phyloP scores from a whole-genome alignment of 35 echinoderm and acorn worm genomes.

The Stichopus chloronotus region DNA sequence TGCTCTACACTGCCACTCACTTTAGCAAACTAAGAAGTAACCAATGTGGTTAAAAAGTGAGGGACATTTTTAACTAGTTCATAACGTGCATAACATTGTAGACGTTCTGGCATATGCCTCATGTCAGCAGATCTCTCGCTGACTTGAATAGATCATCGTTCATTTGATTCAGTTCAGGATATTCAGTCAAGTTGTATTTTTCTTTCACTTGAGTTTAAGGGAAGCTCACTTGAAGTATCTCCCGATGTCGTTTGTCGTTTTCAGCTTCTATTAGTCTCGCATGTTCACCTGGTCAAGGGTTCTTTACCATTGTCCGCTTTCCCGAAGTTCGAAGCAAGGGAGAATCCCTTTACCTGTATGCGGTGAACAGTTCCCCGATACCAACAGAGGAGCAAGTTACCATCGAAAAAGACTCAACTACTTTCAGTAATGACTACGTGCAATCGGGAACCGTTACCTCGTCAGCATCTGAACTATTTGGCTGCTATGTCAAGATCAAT shows the following conservation, averaged over 20 bases:
- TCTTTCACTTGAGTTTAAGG: too few relatives aligned
- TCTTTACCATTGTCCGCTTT: background rate
- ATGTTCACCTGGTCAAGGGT: background rate
- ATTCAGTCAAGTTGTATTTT: too few relatives aligned
- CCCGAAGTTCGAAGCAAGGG: background rate
- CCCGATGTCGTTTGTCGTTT: background rate
- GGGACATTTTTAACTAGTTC: too few relatives aligned
- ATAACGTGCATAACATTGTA: too few relatives aligned
- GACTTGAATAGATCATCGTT: too few relatives aligned
- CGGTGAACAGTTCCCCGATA: background rate
- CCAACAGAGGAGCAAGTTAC: background rate
- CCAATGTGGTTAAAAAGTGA: too few relatives aligned
- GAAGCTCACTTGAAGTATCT: too few relatives aligned
- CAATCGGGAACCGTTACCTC: background rate
- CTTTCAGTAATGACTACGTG: background rate
- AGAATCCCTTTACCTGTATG: background rate
- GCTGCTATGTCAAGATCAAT: background rate
- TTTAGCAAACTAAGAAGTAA: too few relatives aligned
- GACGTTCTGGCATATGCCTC: too few relatives aligned
- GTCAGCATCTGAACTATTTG: background rate
- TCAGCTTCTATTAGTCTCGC: background rate
- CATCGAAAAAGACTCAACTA: background rate
- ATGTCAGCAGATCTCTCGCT: too few relatives aligned
- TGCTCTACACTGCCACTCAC: too few relatives aligned
- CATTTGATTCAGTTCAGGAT: too few relatives aligned